Base-by-base conservation (phyloP, 2,888 invertebrate species). In the Gastracanthus pulcherrimus region DNA sequence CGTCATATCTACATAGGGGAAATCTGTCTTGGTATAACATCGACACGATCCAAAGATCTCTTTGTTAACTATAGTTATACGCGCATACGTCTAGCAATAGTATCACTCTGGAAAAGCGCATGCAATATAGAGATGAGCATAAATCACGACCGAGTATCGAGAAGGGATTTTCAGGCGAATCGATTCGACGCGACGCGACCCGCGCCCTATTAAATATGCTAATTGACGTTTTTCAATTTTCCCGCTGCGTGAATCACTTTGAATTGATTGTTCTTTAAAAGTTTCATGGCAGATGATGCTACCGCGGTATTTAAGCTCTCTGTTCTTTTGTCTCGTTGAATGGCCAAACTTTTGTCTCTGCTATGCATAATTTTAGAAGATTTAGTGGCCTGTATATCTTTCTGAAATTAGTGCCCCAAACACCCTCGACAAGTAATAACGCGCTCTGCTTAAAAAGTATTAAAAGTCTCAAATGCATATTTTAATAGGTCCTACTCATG, bases 191-290 rank as follows among this genome's bases (percentile, higher is more conserved):
- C 34, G 26, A 36, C 19, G 51, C 76, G 55, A 55, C 62, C 13
- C 48, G 29, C 16, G 16, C 38, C 60, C 34, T 55, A 71, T 71
- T 64, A 48, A 69, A 75, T 82, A 82, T 82, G 78, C 76, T 79
- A 79, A 82, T 82, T 66, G 64, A 4, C 11, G 16, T 76, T 82
- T 76, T 82, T 78, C 64, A 79, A 82, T 82, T 79, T 76, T 66
- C 48, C 38, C 45, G 36, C 19, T 23, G 34, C 74, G 55, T 36
- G 51, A 69, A 72, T 74, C 69, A 58, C 19, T 55, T 19, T 3
- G 70, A 11, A 64, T 64, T 64, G 64, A 74, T 72, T 51, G 38
- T 51, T 6, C 16, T 81, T 60, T 45, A 60, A 62, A 74, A 60
- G 36, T 11, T 71, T 67, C 16, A 31, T 34, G 34, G 29, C 38